phyloP scores from a whole-genome alignment of 2,888 invertebrate genomes.

The Ophonus ardosiacus region DNA sequence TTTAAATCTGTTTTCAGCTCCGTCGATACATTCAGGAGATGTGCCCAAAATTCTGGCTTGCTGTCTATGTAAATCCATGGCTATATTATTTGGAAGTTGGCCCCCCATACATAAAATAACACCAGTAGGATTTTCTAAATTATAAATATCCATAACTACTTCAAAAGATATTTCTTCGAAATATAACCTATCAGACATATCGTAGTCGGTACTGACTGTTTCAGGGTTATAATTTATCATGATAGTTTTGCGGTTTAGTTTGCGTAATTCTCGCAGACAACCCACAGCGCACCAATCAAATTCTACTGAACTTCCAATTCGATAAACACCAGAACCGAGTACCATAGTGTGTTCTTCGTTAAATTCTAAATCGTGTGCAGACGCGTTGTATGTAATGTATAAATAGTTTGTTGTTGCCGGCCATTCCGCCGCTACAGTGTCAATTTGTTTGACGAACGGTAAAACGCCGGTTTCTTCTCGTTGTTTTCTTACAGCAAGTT shows the following conservation, averaged over 20 bases:
- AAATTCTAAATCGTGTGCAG: conserved; percentile 88
- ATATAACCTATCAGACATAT: conserved; percentile 98
- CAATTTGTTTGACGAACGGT: conserved; percentile 97
- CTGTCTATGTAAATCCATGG: conserved; percentile 97
- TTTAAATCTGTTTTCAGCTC: conserved; percentile 98
- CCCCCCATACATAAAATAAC: conserved; percentile 99
- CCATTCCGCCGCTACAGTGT: conserved; percentile 99
- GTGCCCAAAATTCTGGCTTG: conserved; percentile 95
- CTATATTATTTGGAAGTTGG: conserved; percentile 99
- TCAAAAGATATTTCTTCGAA: conserved; percentile 99
- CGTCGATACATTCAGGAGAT: conserved; percentile 97
- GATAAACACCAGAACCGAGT: conserved; percentile 96
- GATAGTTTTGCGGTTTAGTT: conserved; percentile 92
- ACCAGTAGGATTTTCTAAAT: conserved; percentile 94
- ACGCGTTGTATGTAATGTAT: conserved; percentile 97
- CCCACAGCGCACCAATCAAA: conserved; percentile 99
- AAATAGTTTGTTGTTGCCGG: conserved; percentile 98
- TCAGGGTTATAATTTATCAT: conserved; percentile 99
- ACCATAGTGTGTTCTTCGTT: conserved; percentile 91
- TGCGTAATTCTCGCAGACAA: conserved; percentile 93
- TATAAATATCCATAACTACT: conserved; percentile 98
- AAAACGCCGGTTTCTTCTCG: conserved; percentile 86
- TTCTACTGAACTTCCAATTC: conserved; percentile 99
- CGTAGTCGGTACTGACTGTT: conserved; percentile 99
- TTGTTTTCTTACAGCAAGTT: conserved; percentile 87